Evolutionary conservation across 2,797 vertebrate genomes (phyloP).

Genomic region (Jordanella pulchra): DNA sequence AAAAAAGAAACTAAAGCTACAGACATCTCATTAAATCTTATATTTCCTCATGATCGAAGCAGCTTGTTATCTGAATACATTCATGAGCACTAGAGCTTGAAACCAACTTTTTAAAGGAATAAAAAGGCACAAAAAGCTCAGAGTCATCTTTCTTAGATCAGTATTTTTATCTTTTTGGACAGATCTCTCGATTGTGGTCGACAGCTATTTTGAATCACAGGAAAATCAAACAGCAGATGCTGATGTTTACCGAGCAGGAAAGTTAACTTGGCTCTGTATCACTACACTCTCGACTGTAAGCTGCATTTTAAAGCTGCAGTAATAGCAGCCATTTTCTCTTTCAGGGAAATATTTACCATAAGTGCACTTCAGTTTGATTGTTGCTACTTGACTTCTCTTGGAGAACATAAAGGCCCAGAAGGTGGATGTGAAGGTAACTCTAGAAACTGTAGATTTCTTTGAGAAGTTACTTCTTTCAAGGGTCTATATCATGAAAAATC

Average conservation of each 20-base stretch:
- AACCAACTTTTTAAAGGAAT: neutral
- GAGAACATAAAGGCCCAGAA: neutral
- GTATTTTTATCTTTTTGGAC: too few species aligned
- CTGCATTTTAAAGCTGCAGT: conserved; percentile 5
- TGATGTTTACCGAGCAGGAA: neutral
- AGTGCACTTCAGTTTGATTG: neutral
- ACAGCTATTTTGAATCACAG: neutral
- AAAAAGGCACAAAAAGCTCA: neutral
- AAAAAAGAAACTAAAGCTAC: neutral
- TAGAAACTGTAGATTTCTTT: neutral
- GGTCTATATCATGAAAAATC: too few species aligned
- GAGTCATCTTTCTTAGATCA: neutral
- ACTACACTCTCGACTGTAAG: neutral
- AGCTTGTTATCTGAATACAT: too few species aligned
- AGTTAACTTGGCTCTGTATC: neutral
- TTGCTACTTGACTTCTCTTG: neutral
- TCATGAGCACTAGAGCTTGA: neutral
- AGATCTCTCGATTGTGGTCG: neutral
- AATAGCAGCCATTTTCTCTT: neutral
- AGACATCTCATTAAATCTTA: neutral
- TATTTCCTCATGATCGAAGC: too few species aligned
- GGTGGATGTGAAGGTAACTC: neutral
- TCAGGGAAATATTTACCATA: conserved; percentile 4
- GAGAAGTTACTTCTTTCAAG: neutral
- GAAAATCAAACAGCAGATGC: neutral